phyloP scores from a whole-genome alignment of 2,888 invertebrate species.

The Agrotis clavis region DNA sequence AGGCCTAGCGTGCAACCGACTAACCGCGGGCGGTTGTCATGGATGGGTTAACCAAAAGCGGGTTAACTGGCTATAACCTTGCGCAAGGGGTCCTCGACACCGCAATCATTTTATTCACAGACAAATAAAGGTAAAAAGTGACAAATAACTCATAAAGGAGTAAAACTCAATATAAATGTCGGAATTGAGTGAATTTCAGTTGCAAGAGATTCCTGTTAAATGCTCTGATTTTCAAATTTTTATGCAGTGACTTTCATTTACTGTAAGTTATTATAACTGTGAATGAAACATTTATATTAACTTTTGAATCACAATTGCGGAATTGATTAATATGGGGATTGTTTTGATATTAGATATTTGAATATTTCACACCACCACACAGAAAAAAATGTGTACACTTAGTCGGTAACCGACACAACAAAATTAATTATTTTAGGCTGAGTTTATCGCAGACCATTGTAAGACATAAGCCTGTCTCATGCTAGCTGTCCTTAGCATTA shows the following conservation, averaged over 20 bases:
- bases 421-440: too few relatives aligned
- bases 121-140: conserved; percentile 14
- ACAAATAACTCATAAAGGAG: not conserved
- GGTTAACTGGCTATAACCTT: conserved; percentile 40
- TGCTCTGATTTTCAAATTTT: not conserved
- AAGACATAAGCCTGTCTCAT: too few relatives aligned
- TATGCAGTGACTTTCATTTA: not conserved
- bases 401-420: too few relatives aligned
- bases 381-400: not conserved
- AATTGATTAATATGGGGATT: not conserved
- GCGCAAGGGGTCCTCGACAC: conserved; percentile 32
- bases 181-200: not conserved
- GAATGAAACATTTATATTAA: not conserved
- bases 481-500: too few relatives aligned
- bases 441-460: too few relatives aligned
- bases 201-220: not conserved
- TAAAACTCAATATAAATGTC: not conserved
- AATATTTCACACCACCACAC: not conserved
- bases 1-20: conserved; percentile 24
- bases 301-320: not conserved
- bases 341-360: not conserved
- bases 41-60: conserved; percentile 26
- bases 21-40: conserved; percentile 51
- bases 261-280: not conserved
- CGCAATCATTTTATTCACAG: conserved; percentile 31